phyloP scores from a whole-genome alignment of 2,888 invertebrate species.

The Hirtodrosophila duncani region DNA sequence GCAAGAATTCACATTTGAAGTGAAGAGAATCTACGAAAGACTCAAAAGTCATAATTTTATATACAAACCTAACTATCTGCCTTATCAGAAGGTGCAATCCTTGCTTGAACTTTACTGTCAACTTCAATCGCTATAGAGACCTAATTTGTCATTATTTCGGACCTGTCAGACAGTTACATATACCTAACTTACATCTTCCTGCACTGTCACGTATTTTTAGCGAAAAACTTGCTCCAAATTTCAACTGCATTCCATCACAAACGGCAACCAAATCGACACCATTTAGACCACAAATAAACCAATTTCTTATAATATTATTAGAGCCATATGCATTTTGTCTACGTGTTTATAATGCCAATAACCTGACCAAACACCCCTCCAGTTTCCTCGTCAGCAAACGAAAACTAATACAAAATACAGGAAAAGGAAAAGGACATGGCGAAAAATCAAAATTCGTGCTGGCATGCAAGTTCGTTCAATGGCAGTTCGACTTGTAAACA shows the following conservation, averaged over 20 bases:
- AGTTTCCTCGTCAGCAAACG: constrained; percentile 24
- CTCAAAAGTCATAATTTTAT: too few species aligned
- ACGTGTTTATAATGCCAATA: constrained; percentile 69
- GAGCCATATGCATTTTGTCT: constrained; percentile 45
- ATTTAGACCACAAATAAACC: constrained; percentile 61
- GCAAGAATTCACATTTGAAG: too few species aligned
- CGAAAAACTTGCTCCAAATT: background rate
- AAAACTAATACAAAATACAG: constrained; percentile 38
- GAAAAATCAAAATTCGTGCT: constrained; percentile 62
- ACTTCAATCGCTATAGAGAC: too few species aligned
- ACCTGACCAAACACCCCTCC: constrained; percentile 8
- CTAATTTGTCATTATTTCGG: too few species aligned
- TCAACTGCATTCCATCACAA: background rate
- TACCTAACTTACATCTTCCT: too few species aligned
- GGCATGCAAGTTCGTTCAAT: constrained; percentile 60
- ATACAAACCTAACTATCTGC: too few species aligned
- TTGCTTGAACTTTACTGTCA: too few species aligned
- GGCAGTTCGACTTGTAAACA: constrained; percentile 26
- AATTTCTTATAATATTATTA: constrained; percentile 53
- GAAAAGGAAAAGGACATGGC: constrained; percentile 1
- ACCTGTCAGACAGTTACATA: too few species aligned
- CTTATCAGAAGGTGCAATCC: too few species aligned
- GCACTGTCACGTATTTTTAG: background rate
- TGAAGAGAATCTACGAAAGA: too few species aligned
- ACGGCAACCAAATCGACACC: constrained; percentile 37